Base-by-base conservation (phyloP, 2,113 vertebrate genomes). In the Loxodonta africana region DNA sequence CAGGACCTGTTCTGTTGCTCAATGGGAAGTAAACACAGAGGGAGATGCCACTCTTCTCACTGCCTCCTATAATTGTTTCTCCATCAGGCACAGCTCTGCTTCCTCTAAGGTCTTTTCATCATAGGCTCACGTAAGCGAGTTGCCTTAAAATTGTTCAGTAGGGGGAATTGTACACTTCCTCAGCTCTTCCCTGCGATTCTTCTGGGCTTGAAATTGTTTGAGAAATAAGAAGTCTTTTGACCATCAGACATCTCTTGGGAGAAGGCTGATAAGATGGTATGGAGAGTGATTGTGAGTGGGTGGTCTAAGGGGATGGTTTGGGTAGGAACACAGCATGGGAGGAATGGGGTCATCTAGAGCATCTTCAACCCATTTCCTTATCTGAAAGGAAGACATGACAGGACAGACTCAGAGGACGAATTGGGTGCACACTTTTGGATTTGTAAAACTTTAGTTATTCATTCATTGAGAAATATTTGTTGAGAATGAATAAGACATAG, bases 131-230 rank as follows among this genome's bases (percentile, higher is more conserved):
- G 62, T 77, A 80, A 94, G 44, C 53, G 44, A 78, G 8, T 85
- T 85, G 78, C 60, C 30, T 81, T 41, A 44, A 88, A 76, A 51
- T 67, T 67, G 37, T 78, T 44, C 8, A 26, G 77, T 91, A 89
- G 23, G 25, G 8, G 41, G 21, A 82, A 87, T 11, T 90, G n/a
- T 85, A 41, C 37, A 62, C 69, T 82, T 81, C 69, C 46, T 94
- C 63, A 83, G 30, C 44, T 77, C 74, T 41, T n/a, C 17, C 14
- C 26, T 26, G 46, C 14, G 6, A 71, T 77, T 90, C 62, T 94
- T 95, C 41, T 67, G 88, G 60, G 23, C 46, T 83, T 87, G 81
- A 95, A 88, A 82, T 90, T 57, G 1, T 90, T 71, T 78, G 60
- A 92, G 77, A 93, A 91, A 48, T 53, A 33, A 11, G 28, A 94